Base-by-base conservation (phyloP, 2,797 vertebrate species). In the Enteromius fasciolatus region DNA sequence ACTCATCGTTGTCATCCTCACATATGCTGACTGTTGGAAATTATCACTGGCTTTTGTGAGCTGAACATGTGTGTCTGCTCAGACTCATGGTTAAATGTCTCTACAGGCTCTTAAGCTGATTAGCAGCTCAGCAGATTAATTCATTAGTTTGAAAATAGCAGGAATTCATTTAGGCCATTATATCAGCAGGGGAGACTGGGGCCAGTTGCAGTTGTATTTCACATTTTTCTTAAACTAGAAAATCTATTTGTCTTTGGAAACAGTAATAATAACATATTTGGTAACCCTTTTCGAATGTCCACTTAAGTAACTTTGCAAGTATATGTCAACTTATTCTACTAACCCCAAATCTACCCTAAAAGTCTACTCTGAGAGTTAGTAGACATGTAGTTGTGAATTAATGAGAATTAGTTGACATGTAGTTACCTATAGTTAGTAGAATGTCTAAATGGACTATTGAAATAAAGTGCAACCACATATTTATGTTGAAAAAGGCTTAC, bases 81-180 rank as follows among this genome's bases (percentile, higher is more conserved):
- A 75, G 33, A 81, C 28, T 63, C 23, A 59, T 59, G 39, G 36
- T 36, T 74, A 66, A 66, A 18, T 59, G 48, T 80, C 48, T 50
- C 3, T 36, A n/a, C 18, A 63, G 6, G 61, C 72, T 76, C 48
- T 81, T 69, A 76, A 84, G 3, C 63, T 70, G 31, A 69, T 76
- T 74, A 39, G 31, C 50, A 80, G 63, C 48, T 77, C 64, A 15
- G 50, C 31, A 63, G 83, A 84, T 81, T 61, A 76, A 76, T 73
- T 73, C 10, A 75, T 84, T 61, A 76, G 41, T 76, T 69, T 76
- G 25, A 48, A 41, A 54, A 39, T 76, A 68, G 25, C 75, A 46
- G 68, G 18, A 68, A 76, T 76, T 25, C 18, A 68, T 79, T 76
- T 70, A 80, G 76, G 41, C 9, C 6, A 31, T 79, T 84, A 20